A percentile compares a stretch with the other conserved stretches of the same genome.
Conservation (phyloP, 2,888 invertebrate genomes). For the Teinopalpus imperialis region DNA sequence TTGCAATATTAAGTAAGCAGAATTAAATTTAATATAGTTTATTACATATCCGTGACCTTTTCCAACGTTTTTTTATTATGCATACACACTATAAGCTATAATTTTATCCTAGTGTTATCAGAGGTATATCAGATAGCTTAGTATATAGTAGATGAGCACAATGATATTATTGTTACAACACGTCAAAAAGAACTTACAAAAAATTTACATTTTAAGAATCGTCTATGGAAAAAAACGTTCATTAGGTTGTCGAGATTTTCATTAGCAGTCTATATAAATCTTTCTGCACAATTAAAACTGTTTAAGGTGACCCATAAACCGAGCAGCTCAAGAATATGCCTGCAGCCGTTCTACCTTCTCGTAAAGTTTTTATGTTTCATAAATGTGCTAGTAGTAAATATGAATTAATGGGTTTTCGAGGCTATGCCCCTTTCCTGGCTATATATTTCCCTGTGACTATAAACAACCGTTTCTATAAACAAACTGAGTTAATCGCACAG, state of each 20-base stretch:
- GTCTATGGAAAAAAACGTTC: conserved; percentile 5
- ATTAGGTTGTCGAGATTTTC: conserved; percentile 39
- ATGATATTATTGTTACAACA: too few species aligned
- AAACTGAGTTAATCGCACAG: conserved; percentile 48
- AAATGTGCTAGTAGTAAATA: conserved; percentile 73
- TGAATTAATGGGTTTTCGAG: conserved; percentile 71
- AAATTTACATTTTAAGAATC: too few species aligned
- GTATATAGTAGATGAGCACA: too few species aligned
- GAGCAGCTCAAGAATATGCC: conserved; percentile 55
- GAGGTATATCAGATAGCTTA: too few species aligned
- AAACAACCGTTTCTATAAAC: conserved; percentile 34
- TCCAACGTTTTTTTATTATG: too few species aligned
- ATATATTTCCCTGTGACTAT: conserved; percentile 48
- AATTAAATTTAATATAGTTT: too few species aligned
- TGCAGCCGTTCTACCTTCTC: conserved; percentile 65
- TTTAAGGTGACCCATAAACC: conserved; percentile 70
- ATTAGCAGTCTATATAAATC: conserved; percentile 53
- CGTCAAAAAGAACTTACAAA: too few species aligned
- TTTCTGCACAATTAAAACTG: conserved; percentile 59
- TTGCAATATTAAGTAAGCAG: neutral
- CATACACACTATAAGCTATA: too few species aligned
- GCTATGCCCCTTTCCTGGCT: conserved; percentile 52
- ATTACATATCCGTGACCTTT: too few species aligned
- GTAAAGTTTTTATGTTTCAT: conserved; percentile 77
- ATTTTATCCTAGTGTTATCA: too few species aligned